phyloP scores from a whole-genome alignment of 2,888 invertebrate genomes.

The Artemia sinica region DNA sequence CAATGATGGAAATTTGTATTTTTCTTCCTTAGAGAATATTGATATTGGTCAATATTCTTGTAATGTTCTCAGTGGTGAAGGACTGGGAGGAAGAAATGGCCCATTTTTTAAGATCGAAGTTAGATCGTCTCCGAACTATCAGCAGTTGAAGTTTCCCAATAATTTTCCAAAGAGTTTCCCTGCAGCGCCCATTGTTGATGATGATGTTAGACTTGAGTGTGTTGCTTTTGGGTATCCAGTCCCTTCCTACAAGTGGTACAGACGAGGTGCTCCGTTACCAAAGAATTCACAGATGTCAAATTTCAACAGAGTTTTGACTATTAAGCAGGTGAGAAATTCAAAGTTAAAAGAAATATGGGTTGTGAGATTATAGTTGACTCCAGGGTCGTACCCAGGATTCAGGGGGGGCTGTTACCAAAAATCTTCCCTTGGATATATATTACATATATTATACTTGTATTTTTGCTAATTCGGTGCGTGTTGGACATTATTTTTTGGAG shows the following conservation, averaged over 20 bases:
- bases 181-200: constrained; percentile 72
- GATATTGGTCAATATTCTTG: constrained; percentile 81
- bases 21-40: constrained; percentile 76
- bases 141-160: constrained; percentile 77
- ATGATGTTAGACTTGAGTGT: constrained; percentile 80
- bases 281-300: constrained; percentile 50
- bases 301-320: constrained; percentile 62
- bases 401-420: no score
- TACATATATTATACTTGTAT: no score
- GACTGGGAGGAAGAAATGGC: constrained; percentile 71
- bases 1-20: constrained; percentile 79
- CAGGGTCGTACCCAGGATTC: no score
- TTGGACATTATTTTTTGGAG: no score
- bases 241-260: constrained; percentile 82
- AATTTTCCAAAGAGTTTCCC: constrained; percentile 92
- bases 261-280: constrained; percentile 53
- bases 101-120: constrained; percentile 69
- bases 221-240: constrained; percentile 89
- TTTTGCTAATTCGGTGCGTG: no score
- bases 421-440: no score
- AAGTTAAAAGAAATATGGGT: no score
- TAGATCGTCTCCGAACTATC: constrained; percentile 61
- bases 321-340: not conserved
- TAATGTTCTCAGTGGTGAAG: constrained; percentile 69
- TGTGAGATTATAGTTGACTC: no score